phyloP scores from a whole-genome alignment of 2,113 vertebrate species.

The Elachura formosa region DNA sequence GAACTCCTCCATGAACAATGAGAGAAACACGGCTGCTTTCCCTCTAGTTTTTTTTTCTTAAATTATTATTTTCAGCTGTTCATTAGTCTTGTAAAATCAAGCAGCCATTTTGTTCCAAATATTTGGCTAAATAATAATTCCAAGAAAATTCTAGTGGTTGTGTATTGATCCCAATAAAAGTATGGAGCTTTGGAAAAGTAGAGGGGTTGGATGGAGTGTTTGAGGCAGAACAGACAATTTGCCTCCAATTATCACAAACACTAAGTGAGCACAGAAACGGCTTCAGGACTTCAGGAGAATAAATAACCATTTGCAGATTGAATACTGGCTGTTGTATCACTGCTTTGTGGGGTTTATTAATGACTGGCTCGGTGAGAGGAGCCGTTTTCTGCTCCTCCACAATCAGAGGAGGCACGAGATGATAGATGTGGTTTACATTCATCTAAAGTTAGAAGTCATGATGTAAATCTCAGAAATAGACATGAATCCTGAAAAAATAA shows the following conservation, averaged over 20 bases:
- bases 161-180: neutral
- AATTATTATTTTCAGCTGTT: neutral
- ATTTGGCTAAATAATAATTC: neutral
- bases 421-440: slow-evolving; percentile 2
- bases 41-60: neutral
- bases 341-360: neutral
- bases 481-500: neutral
- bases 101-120: neutral
- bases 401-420: neutral
- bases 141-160: accelerated
- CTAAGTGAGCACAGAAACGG: neutral
- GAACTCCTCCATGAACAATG: neutral
- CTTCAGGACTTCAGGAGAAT: neutral
- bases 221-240: neutral
- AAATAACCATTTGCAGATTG: slow-evolving; percentile 13
- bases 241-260: slow-evolving; percentile 1
- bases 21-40: neutral
- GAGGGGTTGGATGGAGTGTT: neutral
- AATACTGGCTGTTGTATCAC: neutral
- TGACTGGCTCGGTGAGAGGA: neutral
- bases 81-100: neutral
- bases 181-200: neutral
- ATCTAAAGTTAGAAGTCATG: slow-evolving; percentile 34
- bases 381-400: neutral
- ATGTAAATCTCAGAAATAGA: slow-evolving; percentile 33